Percentiles rank a stretch among this genome's conserved stretches.
phyloP scores from a whole-genome alignment of 2,797 vertebrate species.

The Dermochelys coriacea region DNA sequence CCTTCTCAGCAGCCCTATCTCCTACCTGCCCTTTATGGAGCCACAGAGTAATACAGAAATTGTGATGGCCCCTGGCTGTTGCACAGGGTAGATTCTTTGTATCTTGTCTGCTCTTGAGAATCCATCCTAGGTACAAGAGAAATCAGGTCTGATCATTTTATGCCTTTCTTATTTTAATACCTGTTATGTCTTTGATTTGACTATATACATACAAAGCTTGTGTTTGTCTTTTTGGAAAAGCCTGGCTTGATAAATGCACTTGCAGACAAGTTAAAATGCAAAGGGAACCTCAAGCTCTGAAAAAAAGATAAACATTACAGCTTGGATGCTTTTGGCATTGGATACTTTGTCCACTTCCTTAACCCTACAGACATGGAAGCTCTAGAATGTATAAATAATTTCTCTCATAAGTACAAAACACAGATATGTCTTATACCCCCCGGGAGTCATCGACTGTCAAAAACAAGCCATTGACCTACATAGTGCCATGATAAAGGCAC shows the following conservation, averaged over 20 bases:
- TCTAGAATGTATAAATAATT: not conserved
- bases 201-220: not conserved
- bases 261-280: not conserved
- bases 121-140: not conserved
- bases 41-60: not conserved
- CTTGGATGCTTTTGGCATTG: not conserved
- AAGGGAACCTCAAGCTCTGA: not conserved
- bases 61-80: not conserved
- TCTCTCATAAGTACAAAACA: not conserved
- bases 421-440: not conserved
- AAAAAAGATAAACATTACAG: not conserved
- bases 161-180: not conserved
- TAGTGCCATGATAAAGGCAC: not conserved
- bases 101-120: not conserved
- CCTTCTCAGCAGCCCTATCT: not conserved
- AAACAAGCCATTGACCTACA: slow-evolving; percentile 34
- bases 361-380: not conserved
- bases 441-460: not conserved
- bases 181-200: not conserved
- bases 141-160: not conserved
- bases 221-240: not conserved
- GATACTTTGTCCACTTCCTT: not conserved
- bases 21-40: not conserved
- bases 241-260: not conserved
- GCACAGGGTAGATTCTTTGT: not conserved